Evolutionary conservation across 2,797 vertebrate genomes (phyloP).

Genomic region (Amblyopsis hoosieri): DNA sequence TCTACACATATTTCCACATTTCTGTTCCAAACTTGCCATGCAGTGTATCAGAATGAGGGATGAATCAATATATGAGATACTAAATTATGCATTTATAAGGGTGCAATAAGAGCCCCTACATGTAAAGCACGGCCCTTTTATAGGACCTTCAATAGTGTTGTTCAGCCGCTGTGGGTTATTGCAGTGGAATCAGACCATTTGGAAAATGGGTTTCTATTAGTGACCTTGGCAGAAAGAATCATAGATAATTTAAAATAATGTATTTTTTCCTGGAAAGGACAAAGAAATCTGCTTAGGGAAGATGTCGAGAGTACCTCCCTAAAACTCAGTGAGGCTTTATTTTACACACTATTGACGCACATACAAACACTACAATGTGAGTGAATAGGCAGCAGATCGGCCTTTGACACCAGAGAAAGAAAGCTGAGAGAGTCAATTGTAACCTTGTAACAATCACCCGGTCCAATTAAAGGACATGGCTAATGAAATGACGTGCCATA

Average conservation of each 20-base stretch:
- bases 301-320: conserved; percentile 50
- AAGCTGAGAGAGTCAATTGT: conserved; percentile 36
- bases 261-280: conserved; percentile 69
- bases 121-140: conserved; percentile 71
- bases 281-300: conserved; percentile 66
- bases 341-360: conserved; percentile 34
- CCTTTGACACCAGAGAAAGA: conserved; percentile 54
- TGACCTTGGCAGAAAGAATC: conserved; percentile 74
- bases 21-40: conserved; percentile 42
- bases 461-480: conserved; percentile 73
- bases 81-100: conserved; percentile 78
- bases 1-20: conserved; percentile 41
- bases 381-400: conserved; percentile 50
- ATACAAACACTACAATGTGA: conserved; percentile 54
- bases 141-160: conserved; percentile 63
- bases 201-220: conserved; percentile 78
- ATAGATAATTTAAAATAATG: conserved; percentile 75
- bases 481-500: conserved; percentile 76
- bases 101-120: conserved; percentile 61
- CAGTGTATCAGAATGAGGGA: conserved; percentile 47
- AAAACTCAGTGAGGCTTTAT: conserved; percentile 45
- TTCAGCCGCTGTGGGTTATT: conserved; percentile 73
- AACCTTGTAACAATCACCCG: conserved; percentile 74
- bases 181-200: conserved; percentile 75
- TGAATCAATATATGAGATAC: conserved; percentile 75